Conservation (phyloP, 2,888 invertebrate species). For the Thera britannica region DNA sequence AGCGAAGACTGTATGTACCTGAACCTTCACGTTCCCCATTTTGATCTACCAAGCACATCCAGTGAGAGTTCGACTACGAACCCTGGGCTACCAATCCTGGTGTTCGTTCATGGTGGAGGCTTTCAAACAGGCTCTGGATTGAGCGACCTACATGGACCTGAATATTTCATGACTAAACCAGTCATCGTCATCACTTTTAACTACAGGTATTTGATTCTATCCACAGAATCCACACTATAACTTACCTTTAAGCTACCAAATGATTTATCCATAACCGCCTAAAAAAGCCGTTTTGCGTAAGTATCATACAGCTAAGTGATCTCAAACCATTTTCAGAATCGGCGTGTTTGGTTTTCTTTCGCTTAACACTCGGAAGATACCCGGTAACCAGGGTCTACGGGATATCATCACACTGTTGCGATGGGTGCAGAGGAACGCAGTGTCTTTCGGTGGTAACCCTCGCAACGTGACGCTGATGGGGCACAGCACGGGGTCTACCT, state of each 20-base stretch:
- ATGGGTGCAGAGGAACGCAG: constrained; percentile 65
- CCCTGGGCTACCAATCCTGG: constrained; percentile 33
- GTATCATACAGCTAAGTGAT: no score
- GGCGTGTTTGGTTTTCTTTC: constrained; percentile 17
- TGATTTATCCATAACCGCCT: no score
- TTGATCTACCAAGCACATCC: constrained; percentile 3
- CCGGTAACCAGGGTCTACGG: constrained; percentile 68
- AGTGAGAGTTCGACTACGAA: background rate
- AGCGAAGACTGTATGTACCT: constrained; percentile 55
- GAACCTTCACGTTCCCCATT: constrained; percentile 41
- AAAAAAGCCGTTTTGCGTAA: no score
- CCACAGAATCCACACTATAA: no score
- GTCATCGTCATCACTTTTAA: background rate
- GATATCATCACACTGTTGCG: constrained; percentile 62
- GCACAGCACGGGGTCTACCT: constrained; percentile 63
- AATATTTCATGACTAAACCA: constrained; percentile 25
- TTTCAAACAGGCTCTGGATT: background rate
- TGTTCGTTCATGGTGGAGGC: constrained; percentile 36
- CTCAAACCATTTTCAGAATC: constrained; percentile 46
- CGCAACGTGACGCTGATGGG: constrained; percentile 64
- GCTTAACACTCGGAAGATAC: constrained; percentile 56
- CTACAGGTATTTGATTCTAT: background rate
- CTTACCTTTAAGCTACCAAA: no score
- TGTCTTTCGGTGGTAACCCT: constrained; percentile 66
- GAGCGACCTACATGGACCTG: constrained; percentile 41